Conservation (phyloP, 1,140 invertebrate species). For the Ceratina australensis region DNA sequence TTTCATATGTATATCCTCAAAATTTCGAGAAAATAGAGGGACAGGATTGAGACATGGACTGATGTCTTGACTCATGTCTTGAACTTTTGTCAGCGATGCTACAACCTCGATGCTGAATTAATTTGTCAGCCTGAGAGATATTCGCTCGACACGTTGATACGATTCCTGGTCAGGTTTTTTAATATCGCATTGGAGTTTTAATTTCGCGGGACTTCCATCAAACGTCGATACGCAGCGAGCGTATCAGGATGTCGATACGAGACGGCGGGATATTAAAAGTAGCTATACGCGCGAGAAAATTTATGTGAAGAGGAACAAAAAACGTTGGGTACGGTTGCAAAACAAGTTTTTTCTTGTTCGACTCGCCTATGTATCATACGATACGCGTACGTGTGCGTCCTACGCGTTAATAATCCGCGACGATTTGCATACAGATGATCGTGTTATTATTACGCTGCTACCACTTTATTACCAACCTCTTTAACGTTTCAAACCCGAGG, state of each 20-base stretch:
- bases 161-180: conserved; percentile 2
- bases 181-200: not conserved
- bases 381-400: not conserved
- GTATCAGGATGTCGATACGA: conserved; percentile 10
- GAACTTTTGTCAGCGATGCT: too few relatives aligned
- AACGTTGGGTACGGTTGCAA: not conserved
- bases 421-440: conserved; percentile 1
- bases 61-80: too few relatives aligned
- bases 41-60: too few relatives aligned
- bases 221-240: not conserved
- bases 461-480: not conserved
- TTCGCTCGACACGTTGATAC: too few relatives aligned
- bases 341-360: conserved; percentile 5
- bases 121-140: too few relatives aligned
- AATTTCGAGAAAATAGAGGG: too few relatives aligned
- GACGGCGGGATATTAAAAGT: conserved; percentile 4
- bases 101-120: too few relatives aligned
- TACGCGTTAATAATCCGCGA: not conserved
- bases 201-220: not conserved
- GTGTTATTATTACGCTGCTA: not conserved
- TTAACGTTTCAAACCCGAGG: not conserved
- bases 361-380: not conserved
- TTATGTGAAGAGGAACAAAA: not conserved
- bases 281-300: not conserved
- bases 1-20: too few relatives aligned